Conservation (phyloP, 23 tunicate species). For the Corella eumyota region DNA sequence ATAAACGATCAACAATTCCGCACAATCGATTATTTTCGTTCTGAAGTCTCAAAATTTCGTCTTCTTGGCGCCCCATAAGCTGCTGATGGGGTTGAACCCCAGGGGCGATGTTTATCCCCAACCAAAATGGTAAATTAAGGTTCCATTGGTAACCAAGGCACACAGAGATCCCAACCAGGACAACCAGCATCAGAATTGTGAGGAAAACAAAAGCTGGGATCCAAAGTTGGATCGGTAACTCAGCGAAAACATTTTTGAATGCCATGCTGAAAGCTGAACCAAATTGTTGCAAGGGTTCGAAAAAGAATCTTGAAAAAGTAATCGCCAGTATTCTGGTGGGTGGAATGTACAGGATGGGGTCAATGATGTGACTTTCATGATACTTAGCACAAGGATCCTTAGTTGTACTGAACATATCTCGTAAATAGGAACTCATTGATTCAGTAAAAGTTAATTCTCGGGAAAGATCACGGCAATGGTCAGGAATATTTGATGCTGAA, state of each 20-base stretch:
- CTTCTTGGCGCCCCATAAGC: conserved; percentile 9
- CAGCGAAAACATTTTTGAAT: conserved; percentile 49
- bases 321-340: conserved; percentile 67
- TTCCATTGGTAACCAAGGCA: conserved; percentile 62
- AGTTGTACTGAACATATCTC: conserved; percentile 14
- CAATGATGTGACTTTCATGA: conserved; percentile 23
- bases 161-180: conserved; percentile 29
- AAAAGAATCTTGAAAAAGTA: conserved; percentile 35
- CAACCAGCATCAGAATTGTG: conserved; percentile 21
- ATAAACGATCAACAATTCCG: neutral
- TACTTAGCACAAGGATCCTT: conserved; percentile 46
- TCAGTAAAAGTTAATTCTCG: neutral
- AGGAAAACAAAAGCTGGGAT: conserved; percentile 60
- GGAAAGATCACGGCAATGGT: conserved; percentile 3
- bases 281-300: conserved; percentile 63
- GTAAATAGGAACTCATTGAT: neutral
- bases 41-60: no score
- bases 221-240: conserved; percentile 52
- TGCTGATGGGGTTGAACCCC: conserved; percentile 4
- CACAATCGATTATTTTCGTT: conserved; percentile 1
- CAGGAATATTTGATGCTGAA: conserved; percentile 13
- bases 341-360: conserved; percentile 26
- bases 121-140: conserved; percentile 77
- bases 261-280: conserved; percentile 56
- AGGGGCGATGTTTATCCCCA: conserved; percentile 63